Conservation (phyloP, 2,113 vertebrate species). For the Pholis gunnellus region DNA sequence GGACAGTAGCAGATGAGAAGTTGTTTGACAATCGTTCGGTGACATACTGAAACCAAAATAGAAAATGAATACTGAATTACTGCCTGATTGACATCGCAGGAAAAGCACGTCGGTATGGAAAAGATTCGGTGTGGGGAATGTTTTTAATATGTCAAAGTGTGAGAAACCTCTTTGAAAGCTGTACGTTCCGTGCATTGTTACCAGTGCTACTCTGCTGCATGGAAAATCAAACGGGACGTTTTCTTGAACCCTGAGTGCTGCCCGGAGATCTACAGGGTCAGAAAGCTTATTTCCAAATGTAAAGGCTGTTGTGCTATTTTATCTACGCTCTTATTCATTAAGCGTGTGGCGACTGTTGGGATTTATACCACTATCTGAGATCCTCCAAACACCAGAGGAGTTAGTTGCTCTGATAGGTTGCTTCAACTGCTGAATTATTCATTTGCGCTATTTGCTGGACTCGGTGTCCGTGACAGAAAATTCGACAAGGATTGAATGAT, state of each 20-base stretch:
- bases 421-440: slow-evolving; percentile 70
- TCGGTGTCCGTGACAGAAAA: slow-evolving; percentile 14
- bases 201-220: not conserved
- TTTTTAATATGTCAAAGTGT: slow-evolving; percentile 8
- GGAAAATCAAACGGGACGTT: slow-evolving; percentile 16
- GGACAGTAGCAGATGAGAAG: not conserved
- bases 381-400: slow-evolving; percentile 54
- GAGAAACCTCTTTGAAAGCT: slow-evolving; percentile 21
- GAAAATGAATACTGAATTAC: slow-evolving; percentile 16
- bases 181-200: slow-evolving; percentile 6
- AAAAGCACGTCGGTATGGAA: not conserved
- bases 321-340: slow-evolving; percentile 63
- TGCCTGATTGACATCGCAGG: not conserved
- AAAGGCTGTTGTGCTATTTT: slow-evolving; percentile 57
- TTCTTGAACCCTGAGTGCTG: slow-evolving; percentile 8
- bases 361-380: slow-evolving; percentile 53
- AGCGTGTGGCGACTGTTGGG: slow-evolving; percentile 25
- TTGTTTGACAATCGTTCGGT: slow-evolving; percentile 12
- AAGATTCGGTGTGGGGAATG: slow-evolving; percentile 1
- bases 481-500: slow-evolving; percentile 33
- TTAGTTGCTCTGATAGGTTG: slow-evolving; percentile 47
- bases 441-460: slow-evolving; percentile 49
- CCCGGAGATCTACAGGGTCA: slow-evolving; percentile 38
- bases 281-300: slow-evolving; percentile 43
- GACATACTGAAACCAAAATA: slow-evolving; percentile 14